phyloP scores from a whole-genome alignment of 1,140 invertebrate genomes.

The Pinna nobilis region DNA sequence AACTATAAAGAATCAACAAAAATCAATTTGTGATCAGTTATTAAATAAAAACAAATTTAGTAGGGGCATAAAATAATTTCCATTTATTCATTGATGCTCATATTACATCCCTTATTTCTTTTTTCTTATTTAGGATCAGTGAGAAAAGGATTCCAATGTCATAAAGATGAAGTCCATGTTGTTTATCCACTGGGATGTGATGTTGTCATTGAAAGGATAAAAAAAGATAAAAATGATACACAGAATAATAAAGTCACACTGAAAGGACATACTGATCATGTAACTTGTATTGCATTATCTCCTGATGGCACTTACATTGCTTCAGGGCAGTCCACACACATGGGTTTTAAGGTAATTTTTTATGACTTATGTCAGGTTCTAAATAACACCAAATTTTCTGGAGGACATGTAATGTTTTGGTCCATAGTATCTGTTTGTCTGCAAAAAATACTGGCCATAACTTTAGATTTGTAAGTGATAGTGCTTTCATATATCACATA shows the following conservation, averaged over 20 bases:
- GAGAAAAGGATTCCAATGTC: conserved; percentile 81
- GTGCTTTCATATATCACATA: no score
- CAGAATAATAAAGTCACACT: no score
- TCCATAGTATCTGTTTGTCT: no score
- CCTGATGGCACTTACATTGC: conserved; percentile 86
- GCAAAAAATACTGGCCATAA: no score
- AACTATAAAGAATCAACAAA: no score
- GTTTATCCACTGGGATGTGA: conserved; percentile 91
- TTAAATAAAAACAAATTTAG: background rate
- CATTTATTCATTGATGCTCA: background rate
- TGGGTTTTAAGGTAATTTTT: conserved; percentile 86
- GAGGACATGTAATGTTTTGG: background rate
- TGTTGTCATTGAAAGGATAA: conserved; percentile 85
- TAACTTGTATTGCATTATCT: conserved; percentile 88
- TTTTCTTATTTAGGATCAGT: conserved; percentile 80
- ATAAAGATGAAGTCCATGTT: conserved; percentile 85
- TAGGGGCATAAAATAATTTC: background rate
- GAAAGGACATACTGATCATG: conserved; percentile 87
- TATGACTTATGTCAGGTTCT: background rate
- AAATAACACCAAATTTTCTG: background rate
- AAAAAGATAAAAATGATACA: conserved; percentile 79
- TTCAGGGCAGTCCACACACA: conserved; percentile 91
- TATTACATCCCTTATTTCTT: background rate
- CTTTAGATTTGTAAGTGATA: no score
- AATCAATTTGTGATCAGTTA: no score